Evolutionary conservation across 2,797 vertebrate genomes (phyloP).

Genomic region (Acropternis orthonyx): DNA sequence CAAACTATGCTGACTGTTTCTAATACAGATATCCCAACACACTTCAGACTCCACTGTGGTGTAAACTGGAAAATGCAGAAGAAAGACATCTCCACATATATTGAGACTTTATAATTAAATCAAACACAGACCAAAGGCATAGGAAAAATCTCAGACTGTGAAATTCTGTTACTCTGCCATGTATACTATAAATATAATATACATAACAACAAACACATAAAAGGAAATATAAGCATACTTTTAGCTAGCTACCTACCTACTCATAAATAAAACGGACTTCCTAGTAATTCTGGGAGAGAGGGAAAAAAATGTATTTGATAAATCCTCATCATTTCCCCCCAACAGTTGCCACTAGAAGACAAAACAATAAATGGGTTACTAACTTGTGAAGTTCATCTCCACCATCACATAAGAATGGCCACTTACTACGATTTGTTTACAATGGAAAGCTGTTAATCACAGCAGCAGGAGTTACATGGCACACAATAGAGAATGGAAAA

Average conservation of each 20-base stretch:
- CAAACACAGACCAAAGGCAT: not conserved
- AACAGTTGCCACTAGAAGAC: not conserved
- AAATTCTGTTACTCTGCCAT: not conserved
- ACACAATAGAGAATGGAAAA: not conserved
- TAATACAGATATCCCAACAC: not conserved
- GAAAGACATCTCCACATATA: not conserved
- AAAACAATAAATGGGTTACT: not conserved
- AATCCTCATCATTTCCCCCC: not conserved
- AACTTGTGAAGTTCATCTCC: not conserved
- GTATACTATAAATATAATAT: not conserved
- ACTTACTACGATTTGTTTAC: not conserved
- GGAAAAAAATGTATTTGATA: not conserved
- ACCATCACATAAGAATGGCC: not conserved
- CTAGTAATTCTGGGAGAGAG: not conserved
- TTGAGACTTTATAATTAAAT: not conserved
- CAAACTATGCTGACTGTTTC: not conserved
- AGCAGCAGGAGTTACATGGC: not conserved
- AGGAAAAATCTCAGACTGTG: not conserved
- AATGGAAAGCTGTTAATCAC: not conserved
- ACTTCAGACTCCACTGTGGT: fast-evolving
- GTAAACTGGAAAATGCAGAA: not conserved
- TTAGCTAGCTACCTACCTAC: not conserved
- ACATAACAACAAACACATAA: not conserved
- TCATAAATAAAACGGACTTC: not conserved
- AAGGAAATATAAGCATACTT: not conserved